phyloP scores from a whole-genome alignment of 1,140 invertebrate genomes.

The Apis laboriosa region DNA sequence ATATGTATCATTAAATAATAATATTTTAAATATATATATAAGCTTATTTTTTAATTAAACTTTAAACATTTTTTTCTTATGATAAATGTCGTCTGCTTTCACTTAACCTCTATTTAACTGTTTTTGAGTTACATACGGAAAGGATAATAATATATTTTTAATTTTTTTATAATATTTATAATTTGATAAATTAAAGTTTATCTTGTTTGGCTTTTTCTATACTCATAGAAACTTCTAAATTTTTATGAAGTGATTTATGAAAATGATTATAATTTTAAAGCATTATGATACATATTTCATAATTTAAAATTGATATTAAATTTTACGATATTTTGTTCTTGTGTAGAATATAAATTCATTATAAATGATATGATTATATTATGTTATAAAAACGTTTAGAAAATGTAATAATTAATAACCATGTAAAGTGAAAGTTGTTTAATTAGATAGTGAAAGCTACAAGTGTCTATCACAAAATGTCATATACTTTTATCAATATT shows the following conservation, averaged over 20 bases:
- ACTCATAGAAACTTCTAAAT: neutral
- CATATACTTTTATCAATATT: neutral
- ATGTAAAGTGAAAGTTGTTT: constrained; percentile 39
- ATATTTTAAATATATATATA: neutral
- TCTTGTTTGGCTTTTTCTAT: neutral
- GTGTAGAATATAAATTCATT: neutral
- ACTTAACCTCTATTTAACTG: constrained; percentile 54
- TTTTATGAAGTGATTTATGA: neutral
- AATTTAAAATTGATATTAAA: constrained; percentile 6
- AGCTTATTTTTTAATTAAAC: neutral
- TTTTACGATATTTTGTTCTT: neutral
- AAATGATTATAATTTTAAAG: neutral
- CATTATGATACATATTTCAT: constrained; percentile 5
- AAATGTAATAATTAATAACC: constrained; percentile 1
- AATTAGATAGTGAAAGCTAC: constrained; percentile 35
- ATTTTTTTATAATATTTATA: neutral
- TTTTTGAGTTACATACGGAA: constrained; percentile 30
- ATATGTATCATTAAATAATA: neutral
- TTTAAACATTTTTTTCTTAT: neutral
- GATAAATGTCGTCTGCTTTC: constrained; percentile 60
- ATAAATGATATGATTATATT: neutral
- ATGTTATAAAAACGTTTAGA: neutral
- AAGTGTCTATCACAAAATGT: neutral
- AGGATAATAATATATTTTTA: constrained; percentile 9
- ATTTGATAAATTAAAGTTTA: neutral